Base-by-base conservation (phyloP, 1,140 invertebrate genomes). In the Andricus grossulariae region DNA sequence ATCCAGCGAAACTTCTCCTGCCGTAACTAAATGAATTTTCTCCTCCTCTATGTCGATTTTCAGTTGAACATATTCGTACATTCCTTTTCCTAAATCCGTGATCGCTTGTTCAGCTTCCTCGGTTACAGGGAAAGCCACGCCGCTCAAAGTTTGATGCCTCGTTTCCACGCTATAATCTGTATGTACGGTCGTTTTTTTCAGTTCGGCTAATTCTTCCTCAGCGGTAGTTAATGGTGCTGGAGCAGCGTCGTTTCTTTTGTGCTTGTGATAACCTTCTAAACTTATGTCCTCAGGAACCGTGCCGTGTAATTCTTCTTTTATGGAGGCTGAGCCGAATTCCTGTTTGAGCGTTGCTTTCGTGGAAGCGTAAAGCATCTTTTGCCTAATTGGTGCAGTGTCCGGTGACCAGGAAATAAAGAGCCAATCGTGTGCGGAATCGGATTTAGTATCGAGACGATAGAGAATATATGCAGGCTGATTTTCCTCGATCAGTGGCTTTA, bases 341-440 rank as follows among this genome's bases (percentile, higher is more conserved):
- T 95, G 95, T 91, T 99, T 99, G 2, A 99, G 91, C 2, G 98
- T 99, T 3, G 99, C 97, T 92, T 99, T 98, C 0, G 99, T 99
- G 0, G 98, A 99, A 0, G 99, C 99, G 90, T 99, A 99, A 50
- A 99, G 93, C 99, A 99, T 99, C 92, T 99, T 99, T 86, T 99
- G 96, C 78, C 98, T 93, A 6, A 98, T 95, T 11, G 95, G 94
- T 12, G 98, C 96, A 81, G 94, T 94, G 87, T 99, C 98, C 6
- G 98, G 98, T 25, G 96, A 97, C 97, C 97, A 99, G 82, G 95
- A 96, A 60, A 99, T 96, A 15, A 99, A 93, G 0, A 99, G 88
- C 98, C 98, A 99, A 85, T 98, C 96, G 91, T 98, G 96, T 11
- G 96, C 96, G 4, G 94, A 92, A 76, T 95, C 94, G 3, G 87